phyloP scores from a whole-genome alignment of 1,140 invertebrate species.

The Adelges cooleyi region DNA sequence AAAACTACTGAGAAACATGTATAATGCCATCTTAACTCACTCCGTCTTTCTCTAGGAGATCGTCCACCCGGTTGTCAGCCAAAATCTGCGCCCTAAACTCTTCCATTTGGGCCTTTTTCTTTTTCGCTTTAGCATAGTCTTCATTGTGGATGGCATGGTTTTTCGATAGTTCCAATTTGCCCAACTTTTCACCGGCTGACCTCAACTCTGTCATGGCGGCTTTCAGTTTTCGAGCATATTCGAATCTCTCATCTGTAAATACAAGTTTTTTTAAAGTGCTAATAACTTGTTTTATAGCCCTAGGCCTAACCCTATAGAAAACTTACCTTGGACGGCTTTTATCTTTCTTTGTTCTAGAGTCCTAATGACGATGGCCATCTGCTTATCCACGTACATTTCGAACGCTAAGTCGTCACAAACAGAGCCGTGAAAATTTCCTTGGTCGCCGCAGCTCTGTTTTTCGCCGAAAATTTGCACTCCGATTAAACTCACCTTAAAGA shows the following conservation, averaged over 20 bases:
- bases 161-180: constrained; percentile 83
- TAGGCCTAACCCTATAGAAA: too few species aligned
- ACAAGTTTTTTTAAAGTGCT: not conserved
- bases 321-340: constrained; percentile 59
- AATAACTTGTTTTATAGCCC: too few species aligned
- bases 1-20: too few species aligned
- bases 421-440: constrained; percentile 46
- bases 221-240: constrained; percentile 82
- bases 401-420: constrained; percentile 90
- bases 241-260: constrained; percentile 68
- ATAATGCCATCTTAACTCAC: constrained; percentile 40
- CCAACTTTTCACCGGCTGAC: constrained; percentile 74
- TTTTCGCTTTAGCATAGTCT: constrained; percentile 77
- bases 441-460: constrained; percentile 34
- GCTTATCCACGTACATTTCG: constrained; percentile 93
- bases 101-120: constrained; percentile 81
- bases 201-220: constrained; percentile 67
- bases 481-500: constrained; percentile 58
- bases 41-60: constrained; percentile 67
- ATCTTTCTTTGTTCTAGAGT: constrained; percentile 77
- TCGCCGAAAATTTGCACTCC: constrained; percentile 69
- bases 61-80: constrained; percentile 53
- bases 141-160: constrained; percentile 78
- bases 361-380: constrained; percentile 76
- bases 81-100: constrained; percentile 61